Evolutionary conservation across 2,888 invertebrate genomes (phyloP), one percentile per base, ranked within the genome.

Genomic region (Eupithecia exiguata): DNA sequence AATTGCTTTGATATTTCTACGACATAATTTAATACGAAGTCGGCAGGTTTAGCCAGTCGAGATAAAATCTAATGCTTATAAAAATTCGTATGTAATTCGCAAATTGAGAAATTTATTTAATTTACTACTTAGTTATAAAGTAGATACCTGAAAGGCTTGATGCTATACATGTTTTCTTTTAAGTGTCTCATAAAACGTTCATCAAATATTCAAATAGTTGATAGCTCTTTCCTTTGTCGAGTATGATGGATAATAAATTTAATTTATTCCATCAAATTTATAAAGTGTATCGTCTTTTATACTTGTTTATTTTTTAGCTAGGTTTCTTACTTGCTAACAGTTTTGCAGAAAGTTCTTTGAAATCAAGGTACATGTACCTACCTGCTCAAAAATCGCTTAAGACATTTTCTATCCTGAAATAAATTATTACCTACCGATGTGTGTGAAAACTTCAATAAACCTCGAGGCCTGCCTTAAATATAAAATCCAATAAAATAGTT

Each of bases 151-250:
- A 70, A 70, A 73, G 68, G 62, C 43, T 70, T 74, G 70, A 67
- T 63, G 43, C 35, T 63, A 68, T 18, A n/a, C 38, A n/a, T 36
- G 40, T 74, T 69, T 70, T 30, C 62, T 68, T 74, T 61, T 61
- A 67, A 63, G 66, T 63, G 62, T 63, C 72, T 67, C 72, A 53
- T 72, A 70, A 71, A 75, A 75, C 69, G 72, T 72, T 75, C 67
- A 75, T 75, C 58, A 69, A 75, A 75, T 75, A 75, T 75, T 69
- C 62, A 72, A 72, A 70, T 67, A 69, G 49, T 67, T 71, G 69
- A 71, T 71, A 66, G 67, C 62, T 53, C 62, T 68, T 62, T 69
- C 68, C 53, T 38, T 65, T 40, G 38, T 38, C 63, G 69, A 69
- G 71, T 66, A 71, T 74, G 58, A 69, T 62, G 69, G 43, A 65